Evolutionary conservation across 2,797 vertebrate species (phyloP).

Genomic region (Uromys caudimaculatus): DNA sequence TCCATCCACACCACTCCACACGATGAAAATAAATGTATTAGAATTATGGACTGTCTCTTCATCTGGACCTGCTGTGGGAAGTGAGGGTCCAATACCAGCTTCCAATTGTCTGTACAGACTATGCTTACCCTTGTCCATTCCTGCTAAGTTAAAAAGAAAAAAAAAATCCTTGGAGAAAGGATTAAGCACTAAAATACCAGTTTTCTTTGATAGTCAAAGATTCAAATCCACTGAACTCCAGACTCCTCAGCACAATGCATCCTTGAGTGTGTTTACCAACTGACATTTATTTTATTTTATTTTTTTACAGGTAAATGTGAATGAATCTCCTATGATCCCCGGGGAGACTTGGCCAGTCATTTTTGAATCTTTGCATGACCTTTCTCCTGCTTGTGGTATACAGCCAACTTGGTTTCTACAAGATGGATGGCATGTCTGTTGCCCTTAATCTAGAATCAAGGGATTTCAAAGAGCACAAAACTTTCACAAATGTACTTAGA

Average conservation of each 20-base stretch:
- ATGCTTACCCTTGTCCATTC: background rate
- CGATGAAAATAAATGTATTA: too few species aligned
- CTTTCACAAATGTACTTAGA: slow-evolving; percentile 12
- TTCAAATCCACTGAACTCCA: background rate
- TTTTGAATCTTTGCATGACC: slow-evolving; percentile 28
- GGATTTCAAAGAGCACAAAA: background rate
- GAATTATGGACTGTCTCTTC: too few species aligned
- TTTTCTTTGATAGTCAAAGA: background rate
- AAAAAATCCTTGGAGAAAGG: background rate
- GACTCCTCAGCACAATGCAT: background rate
- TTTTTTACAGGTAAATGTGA: background rate
- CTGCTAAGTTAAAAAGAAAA: background rate
- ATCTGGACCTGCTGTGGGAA: too few species aligned
- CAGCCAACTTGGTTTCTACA: background rate
- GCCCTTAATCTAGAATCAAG: slow-evolving; percentile 9
- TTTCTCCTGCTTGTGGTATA: background rate
- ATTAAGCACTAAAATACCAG: slow-evolving; percentile 38
- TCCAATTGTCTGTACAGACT: background rate
- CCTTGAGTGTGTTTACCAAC: background rate
- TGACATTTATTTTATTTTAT: background rate
- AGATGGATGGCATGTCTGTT: background rate
- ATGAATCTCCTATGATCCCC: background rate
- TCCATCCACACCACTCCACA: too few species aligned
- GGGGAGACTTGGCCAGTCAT: background rate
- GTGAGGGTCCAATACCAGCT: background rate